Evolutionary conservation across 2,113 vertebrate species (phyloP), one percentile per base, ranked within the genome.

Genomic region (Epinephelus lanceolatus): DNA sequence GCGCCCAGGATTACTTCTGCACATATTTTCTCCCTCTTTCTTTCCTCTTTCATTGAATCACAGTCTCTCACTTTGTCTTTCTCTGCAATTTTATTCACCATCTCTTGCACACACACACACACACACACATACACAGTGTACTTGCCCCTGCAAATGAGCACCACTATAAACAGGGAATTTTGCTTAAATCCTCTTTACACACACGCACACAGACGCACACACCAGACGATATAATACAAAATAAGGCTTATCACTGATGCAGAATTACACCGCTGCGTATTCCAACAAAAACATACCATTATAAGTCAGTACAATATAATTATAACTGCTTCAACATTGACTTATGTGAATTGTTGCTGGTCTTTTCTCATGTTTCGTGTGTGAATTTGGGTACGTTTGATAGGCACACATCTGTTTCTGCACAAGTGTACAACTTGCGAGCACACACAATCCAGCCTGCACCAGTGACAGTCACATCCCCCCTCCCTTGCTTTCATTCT

Each of bases 1-100:
- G 85, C 37, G 45, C 73, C 65, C 90, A 80, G 88, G 88, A 94
- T 92, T 87, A 93, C 87, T 92, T 91, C 83, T 86, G 86, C 87
- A 84, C 82, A 90, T 84, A 89, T 77, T 91, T 86, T 85, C 86
- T 84, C 80, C 71, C 80, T 66, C 71, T 76, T 60, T 70, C 72
- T 62, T 71, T 73, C 79, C 78, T 88, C 57, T 80, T 76, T 84
- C 81, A 77, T 83, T 87, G 79, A 91, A 84, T 89, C 76, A 65
- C 69, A 81, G 82, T 78, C 53, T 81, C 86, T 79, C 40, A 68
- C 84, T 86, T 86, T 80, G 82, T 90, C 78, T 81, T 82, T 70
- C 69, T 56, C 78, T 84, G 74, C 61, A 60, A 78, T 89, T 85
- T 76, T 15, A 84, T 81, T 88, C 76, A 67, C 56, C 40, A 55